Base-by-base conservation (phyloP, 2,113 vertebrate genomes). In the Onychostruthus taczanowskii region DNA sequence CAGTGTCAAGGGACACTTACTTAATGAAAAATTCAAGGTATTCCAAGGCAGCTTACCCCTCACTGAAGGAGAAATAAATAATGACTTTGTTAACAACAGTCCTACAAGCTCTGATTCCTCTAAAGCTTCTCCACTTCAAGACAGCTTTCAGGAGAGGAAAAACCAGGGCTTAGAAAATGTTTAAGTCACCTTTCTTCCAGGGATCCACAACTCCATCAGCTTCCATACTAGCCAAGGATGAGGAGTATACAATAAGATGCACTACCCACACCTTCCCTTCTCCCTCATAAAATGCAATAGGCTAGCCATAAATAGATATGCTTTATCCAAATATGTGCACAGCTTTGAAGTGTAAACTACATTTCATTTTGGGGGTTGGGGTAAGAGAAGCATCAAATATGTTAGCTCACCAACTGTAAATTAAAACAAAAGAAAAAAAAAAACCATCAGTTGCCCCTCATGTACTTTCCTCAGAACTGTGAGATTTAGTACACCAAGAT, bases 341-440 rank as follows among this genome's bases (percentile, higher is more conserved):
- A 81, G 83, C 59, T 93, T 63, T 28, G 52, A 93, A 81, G 85
- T 4, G 10, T 56, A 70, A 90, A 72, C 39, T 70, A 64, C 56
- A 68, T 74, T 88, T 84, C 49, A 53, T 64, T 92, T 93, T 24
- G 18, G 16, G 39, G 44, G 26, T 46, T 31, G 49, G 78, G 24
- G 15, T 73, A 94, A 68, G 66, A 87, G 89, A 55, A 94, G 35
- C 47, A 88, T 90, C 75, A 88, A 95, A 84, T 95, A 95, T 75
- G 72, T 86, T 95, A 96, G 33, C 75, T 93, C 24, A 37, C 55
- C 91, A 95, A 84, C 94, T 94, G 80, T 77, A 96, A 95, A 82
- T 69, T 95, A 84, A 67, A 44, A 82, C 88, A 96, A 91, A 92
- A 49, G 59, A 52, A 84, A 81, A 94, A 84, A 81, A 94, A 94